Base-by-base conservation (phyloP, 1,140 invertebrate genomes). In the Cherax destructor region DNA sequence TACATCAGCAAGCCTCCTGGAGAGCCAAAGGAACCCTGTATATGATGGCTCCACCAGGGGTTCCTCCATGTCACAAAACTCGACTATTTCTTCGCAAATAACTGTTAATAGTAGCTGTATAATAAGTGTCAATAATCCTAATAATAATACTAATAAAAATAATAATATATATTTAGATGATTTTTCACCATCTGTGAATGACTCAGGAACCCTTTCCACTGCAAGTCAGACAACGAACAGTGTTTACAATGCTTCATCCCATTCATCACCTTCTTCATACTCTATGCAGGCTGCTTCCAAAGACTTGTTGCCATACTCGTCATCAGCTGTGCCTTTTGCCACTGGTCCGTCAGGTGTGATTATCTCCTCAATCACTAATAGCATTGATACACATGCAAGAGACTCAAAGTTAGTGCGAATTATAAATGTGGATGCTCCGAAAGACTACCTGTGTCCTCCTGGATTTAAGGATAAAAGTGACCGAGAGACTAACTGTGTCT, bases 31-130 rank as follows among this genome's bases (percentile, higher is more conserved):
- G 56, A 79, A 50, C 41, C 41, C 83, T 50, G 52, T n/a, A 50
- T 47, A 56, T 24, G 74, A 85, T 21, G 86, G 78, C 61, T 65
- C 21, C 59, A 50, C 74, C 83, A 47, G 69, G n/a, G 69, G 81
- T 84, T 78, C 88, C 81, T 61, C 81, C 77, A n/a, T 80, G 30
- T 61, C 89, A 47, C 83, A 91, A 21, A 78, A 78, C 76, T 65
- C 83, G 9, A 79, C 79, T 56, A 61, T 56, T 47, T 56, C 83
- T 24, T 91, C 83, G 47, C 83, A 85, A 78, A 80, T 91, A 50
- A 91, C 89, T 50, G 49, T 91, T 69, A 91, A 91, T 78, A 84
- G 89, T 56, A 91, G 83, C 74, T 91, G 89, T 78, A 91, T 91
- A 59, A 86, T 91, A 77, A 85, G 72, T 79, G 83, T 91, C 61